Conservation (phyloP, 2,797 vertebrate species). For the Lepidocolaptes lacrymiger region DNA sequence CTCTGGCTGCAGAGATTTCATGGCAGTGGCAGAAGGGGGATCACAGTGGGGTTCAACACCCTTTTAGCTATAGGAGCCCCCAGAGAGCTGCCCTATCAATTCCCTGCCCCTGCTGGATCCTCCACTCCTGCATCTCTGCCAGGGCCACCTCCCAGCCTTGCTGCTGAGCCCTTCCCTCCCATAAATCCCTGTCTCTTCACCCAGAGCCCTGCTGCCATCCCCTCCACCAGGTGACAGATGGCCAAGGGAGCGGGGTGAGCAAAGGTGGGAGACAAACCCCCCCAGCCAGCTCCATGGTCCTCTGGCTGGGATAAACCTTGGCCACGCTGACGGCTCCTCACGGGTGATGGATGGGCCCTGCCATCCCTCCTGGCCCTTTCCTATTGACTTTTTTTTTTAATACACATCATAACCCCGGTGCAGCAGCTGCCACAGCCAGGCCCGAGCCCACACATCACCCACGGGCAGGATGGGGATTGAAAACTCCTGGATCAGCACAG, state of each 20-base stretch:
- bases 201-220: neutral
- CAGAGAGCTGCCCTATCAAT: fast-evolving
- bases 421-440: neutral
- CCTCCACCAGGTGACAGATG: neutral
- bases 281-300: fast-evolving
- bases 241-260: fast-evolving
- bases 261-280: neutral
- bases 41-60: fast-evolving
- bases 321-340: fast-evolving
- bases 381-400: neutral
- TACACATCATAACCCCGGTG: neutral
- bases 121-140: neutral
- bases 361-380: neutral
- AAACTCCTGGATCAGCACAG: fast-evolving
- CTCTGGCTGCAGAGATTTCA: neutral
- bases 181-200: neutral
- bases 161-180: neutral
- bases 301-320: neutral
- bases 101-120: fast-evolving
- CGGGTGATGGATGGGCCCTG: neutral
- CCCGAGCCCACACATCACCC: fast-evolving
- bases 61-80: fast-evolving
- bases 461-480: fast-evolving
- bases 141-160: fast-evolving
- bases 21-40: neutral